phyloP scores from a whole-genome alignment of 2,888 invertebrate genomes.

The Timema cristinae region DNA sequence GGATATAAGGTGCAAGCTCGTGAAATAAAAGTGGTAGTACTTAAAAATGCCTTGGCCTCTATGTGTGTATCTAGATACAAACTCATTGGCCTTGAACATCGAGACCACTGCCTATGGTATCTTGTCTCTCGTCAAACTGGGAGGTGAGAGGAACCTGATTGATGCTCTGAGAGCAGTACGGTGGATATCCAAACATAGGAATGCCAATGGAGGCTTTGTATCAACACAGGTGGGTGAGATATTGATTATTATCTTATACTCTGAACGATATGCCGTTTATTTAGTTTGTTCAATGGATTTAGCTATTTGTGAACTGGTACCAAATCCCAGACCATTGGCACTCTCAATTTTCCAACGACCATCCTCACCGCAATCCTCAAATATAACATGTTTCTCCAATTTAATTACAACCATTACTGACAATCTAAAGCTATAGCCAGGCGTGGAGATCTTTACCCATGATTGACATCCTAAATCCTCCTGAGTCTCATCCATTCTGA shows the following conservation, averaged over 20 bases:
- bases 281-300: not conserved
- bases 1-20: too few relatives aligned
- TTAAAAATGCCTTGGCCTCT: too few relatives aligned
- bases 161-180: slow-evolving; percentile 59
- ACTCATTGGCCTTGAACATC: slow-evolving; percentile 55
- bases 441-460: too few relatives aligned
- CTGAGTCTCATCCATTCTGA: too few relatives aligned
- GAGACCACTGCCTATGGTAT: slow-evolving; percentile 67
- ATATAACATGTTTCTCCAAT: too few relatives aligned
- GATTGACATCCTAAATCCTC: too few relatives aligned
- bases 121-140: slow-evolving; percentile 52
- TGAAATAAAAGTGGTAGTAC: too few relatives aligned
- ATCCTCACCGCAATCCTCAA: too few relatives aligned
- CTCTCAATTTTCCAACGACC: too few relatives aligned
- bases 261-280: not conserved
- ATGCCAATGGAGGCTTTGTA: slow-evolving; percentile 65
- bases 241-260: not conserved
- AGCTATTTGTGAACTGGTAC: not conserved
- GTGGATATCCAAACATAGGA: slow-evolving; percentile 68
- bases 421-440: too few relatives aligned
- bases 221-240: slow-evolving; percentile 61
- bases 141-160: slow-evolving; percentile 50
- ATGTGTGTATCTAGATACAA: slow-evolving; percentile 18
- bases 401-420: too few relatives aligned
- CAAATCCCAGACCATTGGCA: too few relatives aligned